Base-by-base conservation (phyloP, 2,113 vertebrate species). In the Vireo altiloquus region DNA sequence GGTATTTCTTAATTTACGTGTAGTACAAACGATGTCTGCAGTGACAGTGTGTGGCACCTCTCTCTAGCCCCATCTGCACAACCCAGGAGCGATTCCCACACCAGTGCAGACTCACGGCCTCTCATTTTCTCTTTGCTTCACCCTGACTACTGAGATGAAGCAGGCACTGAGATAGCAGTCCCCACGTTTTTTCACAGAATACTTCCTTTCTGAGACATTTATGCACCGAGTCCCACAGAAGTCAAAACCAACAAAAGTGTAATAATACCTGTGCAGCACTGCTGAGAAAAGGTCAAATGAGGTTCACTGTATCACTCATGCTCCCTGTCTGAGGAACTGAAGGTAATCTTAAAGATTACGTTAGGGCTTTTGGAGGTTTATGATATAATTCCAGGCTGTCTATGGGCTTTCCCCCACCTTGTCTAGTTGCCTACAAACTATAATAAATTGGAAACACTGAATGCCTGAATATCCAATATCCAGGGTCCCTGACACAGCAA, bases 361-460 rank as follows among this genome's bases (percentile, higher is more conserved):
- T 94, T 89, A 88, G 69, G 90, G 82, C 39, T 93, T 86, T 74
- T 79, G 20, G 50, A 95, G 92, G 94, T 95, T 96, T 95, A 92
- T 52, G 40, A 42, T 57, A 50, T 23, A 82, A 90, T 87, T 96
- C 89, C 91, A 88, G 57, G 89, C 84, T 90, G 79, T 61, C 83
- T 89, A n/a, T 94, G 86, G 83, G 84, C 93, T 88, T 94, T 91
- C 6, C 53, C 49, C 59, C 33, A 89, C 83, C 80, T 78, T 70
- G 83, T 90, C 89, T 96, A 68, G 68, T 61, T 91, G 93, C 75
- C 92, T 85, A 92, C 89, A 95, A 95, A 97, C 90, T 87, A 92
- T 82, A 96, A 95, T 89, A 82, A 87, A 92, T 70, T 84, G 82
- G 53, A 92, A 92, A 69, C 44, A 75, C 42, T 49, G 74, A 83